These are phyloP conservation scores for Artibeus jamaicensis DNA, from an alignment of 2,797 vertebrate genomes.

Conservation along the genomic window DNA sequence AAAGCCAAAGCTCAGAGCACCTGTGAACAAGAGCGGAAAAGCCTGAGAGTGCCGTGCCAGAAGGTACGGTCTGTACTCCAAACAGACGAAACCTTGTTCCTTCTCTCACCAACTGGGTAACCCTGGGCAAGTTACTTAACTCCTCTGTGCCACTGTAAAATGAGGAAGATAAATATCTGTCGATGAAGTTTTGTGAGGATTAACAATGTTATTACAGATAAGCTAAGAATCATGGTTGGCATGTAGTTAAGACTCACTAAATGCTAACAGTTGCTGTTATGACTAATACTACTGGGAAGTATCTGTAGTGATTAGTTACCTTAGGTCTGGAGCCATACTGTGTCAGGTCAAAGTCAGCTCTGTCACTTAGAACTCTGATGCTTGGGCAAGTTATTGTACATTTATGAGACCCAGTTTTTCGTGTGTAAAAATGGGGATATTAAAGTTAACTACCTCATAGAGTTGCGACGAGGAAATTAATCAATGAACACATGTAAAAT, in stretches of 20 bases:
- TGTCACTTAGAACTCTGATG: neutral
- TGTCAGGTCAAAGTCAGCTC: neutral
- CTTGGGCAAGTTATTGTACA: neutral
- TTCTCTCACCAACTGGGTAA: neutral
- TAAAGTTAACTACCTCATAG: neutral
- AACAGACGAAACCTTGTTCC: neutral
- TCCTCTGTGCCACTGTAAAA: neutral
- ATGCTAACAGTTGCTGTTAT: neutral
- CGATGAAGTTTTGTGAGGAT: neutral
- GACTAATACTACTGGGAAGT: neutral
- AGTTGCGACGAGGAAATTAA: neutral
- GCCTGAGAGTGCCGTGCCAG: neutral
- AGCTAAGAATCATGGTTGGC: neutral
- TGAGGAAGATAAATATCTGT: neutral
- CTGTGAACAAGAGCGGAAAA: neutral
- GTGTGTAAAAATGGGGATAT: neutral
- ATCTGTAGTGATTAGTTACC: neutral
- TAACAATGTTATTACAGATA: neutral
- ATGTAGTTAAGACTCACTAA: neutral
- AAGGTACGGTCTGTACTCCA: neutral
- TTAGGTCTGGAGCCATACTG: neutral
- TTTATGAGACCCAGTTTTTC: neutral
- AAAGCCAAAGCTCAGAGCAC: neutral
- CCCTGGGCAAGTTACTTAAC: neutral
- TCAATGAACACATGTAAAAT: neutral